Evolutionary conservation across 2,888 invertebrate species (phyloP).

Genomic region (Drosophila algonquin): DNA sequence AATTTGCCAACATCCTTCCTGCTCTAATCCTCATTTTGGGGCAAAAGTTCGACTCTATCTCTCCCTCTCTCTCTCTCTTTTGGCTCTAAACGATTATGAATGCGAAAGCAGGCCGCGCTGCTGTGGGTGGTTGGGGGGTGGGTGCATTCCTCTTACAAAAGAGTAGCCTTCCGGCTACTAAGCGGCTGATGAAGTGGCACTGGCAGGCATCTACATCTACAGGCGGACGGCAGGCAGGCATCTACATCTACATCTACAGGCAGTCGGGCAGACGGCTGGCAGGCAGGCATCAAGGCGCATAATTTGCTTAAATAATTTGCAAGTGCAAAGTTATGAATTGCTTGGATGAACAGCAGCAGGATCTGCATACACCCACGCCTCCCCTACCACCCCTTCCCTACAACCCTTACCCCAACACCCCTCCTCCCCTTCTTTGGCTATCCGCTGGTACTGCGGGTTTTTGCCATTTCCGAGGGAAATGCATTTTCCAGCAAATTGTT

Average conservation of each 20-base stretch:
- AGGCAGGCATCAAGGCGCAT: conserved; percentile 46
- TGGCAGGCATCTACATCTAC: conserved; percentile 13
- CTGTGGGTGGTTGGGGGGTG: too few species aligned
- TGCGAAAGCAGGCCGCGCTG: conserved; percentile 18
- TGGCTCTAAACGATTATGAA: conserved; percentile 71
- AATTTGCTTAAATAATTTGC: conserved; percentile 76
- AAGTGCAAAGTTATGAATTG: conserved; percentile 53
- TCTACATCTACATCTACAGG: conserved; percentile 13
- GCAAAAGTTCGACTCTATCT: too few species aligned
- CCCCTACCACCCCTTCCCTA: neutral
- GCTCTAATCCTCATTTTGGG: conserved; percentile 1
- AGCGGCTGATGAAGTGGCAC: conserved; percentile 49
- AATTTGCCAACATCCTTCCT: conserved; percentile 31
- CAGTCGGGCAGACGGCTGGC: neutral
- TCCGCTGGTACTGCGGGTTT: conserved; percentile 1
- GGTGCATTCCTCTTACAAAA: conserved; percentile 21
- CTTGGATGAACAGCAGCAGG: conserved; percentile 43
- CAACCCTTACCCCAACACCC: too few species aligned
- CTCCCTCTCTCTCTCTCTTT: conserved; percentile 46
- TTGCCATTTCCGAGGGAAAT: conserved; percentile 27
- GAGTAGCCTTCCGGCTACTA: conserved; percentile 34
- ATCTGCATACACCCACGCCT: neutral
- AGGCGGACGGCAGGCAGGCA: conserved; percentile 2
- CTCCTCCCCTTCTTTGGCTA: neutral
- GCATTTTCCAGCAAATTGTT: conserved; percentile 41